These are phyloP conservation scores for Tangara arthus DNA, from an alignment of 2,797 vertebrate genomes.

Conservation along the genomic window DNA sequence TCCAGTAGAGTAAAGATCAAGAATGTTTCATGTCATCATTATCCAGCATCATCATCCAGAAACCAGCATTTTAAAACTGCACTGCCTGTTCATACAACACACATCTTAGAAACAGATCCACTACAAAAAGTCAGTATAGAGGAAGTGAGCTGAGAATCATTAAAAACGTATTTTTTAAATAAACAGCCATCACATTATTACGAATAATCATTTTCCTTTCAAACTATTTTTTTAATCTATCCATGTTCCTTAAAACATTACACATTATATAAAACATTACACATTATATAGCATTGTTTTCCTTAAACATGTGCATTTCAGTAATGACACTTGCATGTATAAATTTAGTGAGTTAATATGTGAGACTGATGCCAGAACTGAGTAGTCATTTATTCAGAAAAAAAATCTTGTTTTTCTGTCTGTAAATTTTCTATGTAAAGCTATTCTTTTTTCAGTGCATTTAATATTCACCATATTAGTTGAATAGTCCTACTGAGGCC, in stretches of 20 bases:
- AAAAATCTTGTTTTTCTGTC: constrained; percentile 22
- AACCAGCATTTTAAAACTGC: neutral
- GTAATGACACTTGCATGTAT: neutral
- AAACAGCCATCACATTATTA: neutral
- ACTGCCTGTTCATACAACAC: neutral
- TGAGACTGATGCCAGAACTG: neutral
- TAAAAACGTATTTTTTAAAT: neutral
- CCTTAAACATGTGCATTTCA: constrained; percentile 3
- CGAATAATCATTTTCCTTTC: neutral
- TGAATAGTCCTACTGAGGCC: neutral
- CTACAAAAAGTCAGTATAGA: neutral
- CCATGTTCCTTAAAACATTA: neutral
- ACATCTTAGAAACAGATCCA: neutral
- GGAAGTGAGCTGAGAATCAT: neutral
- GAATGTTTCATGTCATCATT: neutral
- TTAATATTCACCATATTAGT: constrained; percentile 1
- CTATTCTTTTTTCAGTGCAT: neutral
- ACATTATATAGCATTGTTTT: neutral
- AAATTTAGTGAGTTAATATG: constrained; percentile 18
- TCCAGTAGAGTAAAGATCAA: constrained; percentile 4
- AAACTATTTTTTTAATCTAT: neutral
- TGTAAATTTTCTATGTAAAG: constrained; percentile 19
- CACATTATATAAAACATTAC: neutral
- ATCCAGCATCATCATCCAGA: neutral
- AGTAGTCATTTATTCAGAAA: neutral